These are phyloP conservation scores for human (Homo sapiens) DNA, from an alignment of 2,113 vertebrate species.

Conservation along the genomic window GRCh38 chr2:65403501-65404000, in stretches of 20 bases:
- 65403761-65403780: not conserved
- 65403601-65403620: not conserved
- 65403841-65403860: not conserved
- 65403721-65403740: not conserved
- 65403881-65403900: not conserved
- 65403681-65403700: not conserved
- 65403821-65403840: not conserved
- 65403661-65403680: not conserved
- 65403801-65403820: not conserved
- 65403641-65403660: not conserved
- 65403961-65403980: too few species aligned
- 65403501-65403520: too few species aligned
- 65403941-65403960: too few species aligned
- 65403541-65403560: too few species aligned
- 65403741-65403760: not conserved
- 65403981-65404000: too few species aligned
- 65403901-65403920: not conserved
- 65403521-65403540: too few species aligned
- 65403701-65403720: not conserved
- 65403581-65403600: not conserved
- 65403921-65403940: too few species aligned
- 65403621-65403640: not conserved
- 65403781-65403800: not conserved
- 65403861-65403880: not conserved
- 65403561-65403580: not conserved